Evolutionary conservation across 2,113 vertebrate species (phyloP).

Genomic region (Eonycteris spelaea): DNA sequence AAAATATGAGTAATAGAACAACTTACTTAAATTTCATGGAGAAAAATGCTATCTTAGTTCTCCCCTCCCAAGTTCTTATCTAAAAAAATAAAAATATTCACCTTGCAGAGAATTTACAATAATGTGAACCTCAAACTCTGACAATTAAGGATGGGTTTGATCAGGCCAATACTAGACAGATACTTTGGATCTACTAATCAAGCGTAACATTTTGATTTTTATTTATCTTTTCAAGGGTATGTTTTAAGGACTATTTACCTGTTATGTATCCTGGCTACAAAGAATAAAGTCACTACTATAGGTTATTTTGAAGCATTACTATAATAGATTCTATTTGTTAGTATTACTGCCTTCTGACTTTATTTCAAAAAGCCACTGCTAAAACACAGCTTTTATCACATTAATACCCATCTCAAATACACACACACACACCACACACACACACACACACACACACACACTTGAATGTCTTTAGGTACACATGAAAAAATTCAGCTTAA

Average conservation of each 20-base stretch:
- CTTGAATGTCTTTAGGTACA: background rate
- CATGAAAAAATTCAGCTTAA: constrained; percentile 3
- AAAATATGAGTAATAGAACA: background rate
- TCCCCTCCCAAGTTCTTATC: background rate
- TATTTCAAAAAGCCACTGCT: background rate
- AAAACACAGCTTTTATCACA: background rate
- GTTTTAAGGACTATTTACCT: background rate
- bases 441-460: background rate
- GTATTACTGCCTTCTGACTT: background rate
- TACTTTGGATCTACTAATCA: background rate
- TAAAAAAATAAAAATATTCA: constrained; percentile 19
- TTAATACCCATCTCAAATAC: background rate
- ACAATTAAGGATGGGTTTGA: background rate
- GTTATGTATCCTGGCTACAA: background rate
- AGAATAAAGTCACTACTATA: background rate
- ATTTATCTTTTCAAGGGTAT: background rate
- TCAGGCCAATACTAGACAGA: background rate
- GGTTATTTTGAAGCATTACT: background rate
- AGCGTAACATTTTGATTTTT: background rate
- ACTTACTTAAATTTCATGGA: background rate
- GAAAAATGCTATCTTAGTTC: background rate
- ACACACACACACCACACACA: background rate
- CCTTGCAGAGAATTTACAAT: background rate
- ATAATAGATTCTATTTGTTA: background rate
- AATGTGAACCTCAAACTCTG: background rate